Conservation (phyloP, 1,140 invertebrate genomes). For the Galleria mellonella region DNA sequence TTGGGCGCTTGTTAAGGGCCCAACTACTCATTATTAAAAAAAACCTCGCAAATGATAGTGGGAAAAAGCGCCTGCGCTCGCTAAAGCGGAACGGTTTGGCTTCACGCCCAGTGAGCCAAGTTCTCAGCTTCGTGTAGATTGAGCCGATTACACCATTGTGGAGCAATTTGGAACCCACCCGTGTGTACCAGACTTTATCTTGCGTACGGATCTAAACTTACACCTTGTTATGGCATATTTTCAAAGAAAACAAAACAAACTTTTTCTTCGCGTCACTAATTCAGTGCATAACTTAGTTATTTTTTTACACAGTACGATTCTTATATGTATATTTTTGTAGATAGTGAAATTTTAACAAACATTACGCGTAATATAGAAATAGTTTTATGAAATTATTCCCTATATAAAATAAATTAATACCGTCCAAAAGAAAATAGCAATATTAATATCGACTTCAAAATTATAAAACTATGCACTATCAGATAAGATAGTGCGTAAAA, state of each 20-base stretch:
- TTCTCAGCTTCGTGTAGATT: conserved; percentile 39
- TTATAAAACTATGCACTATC: too few species aligned
- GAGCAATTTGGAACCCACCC: conserved; percentile 32
- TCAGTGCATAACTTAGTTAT: too few species aligned
- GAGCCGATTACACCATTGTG: conserved; percentile 38
- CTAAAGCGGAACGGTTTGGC: conserved; percentile 48
- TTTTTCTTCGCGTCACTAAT: too few species aligned
- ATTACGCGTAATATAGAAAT: too few species aligned
- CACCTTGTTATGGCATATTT: conserved; percentile 1
- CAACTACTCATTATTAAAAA: conserved; percentile 33
- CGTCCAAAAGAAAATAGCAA: too few species aligned
- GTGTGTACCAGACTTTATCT: conserved; percentile 29
- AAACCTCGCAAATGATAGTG: conserved; percentile 35
- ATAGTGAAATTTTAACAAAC: neutral
- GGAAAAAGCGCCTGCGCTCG: conserved; percentile 46
- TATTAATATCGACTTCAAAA: too few species aligned
- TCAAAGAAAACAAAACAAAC: neutral
- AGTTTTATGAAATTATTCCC: too few species aligned
- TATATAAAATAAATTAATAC: too few species aligned
- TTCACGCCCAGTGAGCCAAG: conserved; percentile 43
- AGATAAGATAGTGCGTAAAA: too few species aligned
- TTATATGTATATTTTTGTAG: neutral
- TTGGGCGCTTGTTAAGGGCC: conserved; percentile 28
- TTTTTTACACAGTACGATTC: too few species aligned
- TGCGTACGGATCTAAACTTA: conserved; percentile 16